Percentiles rank a stretch among this genome's conserved stretches.
phyloP scores from a whole-genome alignment of 2,888 invertebrate genomes.

The Stegophylla sp. region DNA sequence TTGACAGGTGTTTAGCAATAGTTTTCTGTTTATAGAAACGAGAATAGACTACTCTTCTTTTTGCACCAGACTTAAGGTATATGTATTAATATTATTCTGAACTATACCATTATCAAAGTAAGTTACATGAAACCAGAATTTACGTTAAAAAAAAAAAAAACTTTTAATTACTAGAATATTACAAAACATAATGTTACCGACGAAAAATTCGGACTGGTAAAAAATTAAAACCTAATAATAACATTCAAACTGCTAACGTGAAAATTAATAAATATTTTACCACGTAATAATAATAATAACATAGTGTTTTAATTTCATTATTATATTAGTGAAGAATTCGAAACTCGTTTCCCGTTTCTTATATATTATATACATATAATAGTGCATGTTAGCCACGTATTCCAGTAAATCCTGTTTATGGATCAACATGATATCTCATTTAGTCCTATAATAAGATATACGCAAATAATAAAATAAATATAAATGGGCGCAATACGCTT shows the following conservation, averaged over 20 bases:
- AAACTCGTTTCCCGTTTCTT: constrained; percentile 34
- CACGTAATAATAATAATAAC: background rate
- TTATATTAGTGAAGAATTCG: constrained; percentile 11
- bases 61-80: no score
- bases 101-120: no score
- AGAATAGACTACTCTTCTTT: no score
- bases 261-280: constrained; percentile 31
- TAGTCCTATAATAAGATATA: constrained; percentile 32
- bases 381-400: constrained; percentile 16
- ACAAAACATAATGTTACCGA: background rate
- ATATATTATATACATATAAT: background rate
- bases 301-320: constrained; percentile 6
- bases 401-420: constrained; percentile 50
- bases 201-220: background rate
- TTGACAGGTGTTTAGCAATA: no score
- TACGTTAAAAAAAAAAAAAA: no score
- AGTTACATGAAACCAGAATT: no score
- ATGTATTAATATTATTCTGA: no score
- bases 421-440: constrained; percentile 48
- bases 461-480: constrained; percentile 21
- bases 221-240: background rate
- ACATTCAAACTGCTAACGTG: background rate
- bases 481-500: constrained; percentile 8
- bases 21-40: no score
- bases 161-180: background rate